Percentiles rank a stretch among this genome's conserved stretches.
Conservation (phyloP, 2,888 invertebrate species). For the Platycheirus albimanus region DNA sequence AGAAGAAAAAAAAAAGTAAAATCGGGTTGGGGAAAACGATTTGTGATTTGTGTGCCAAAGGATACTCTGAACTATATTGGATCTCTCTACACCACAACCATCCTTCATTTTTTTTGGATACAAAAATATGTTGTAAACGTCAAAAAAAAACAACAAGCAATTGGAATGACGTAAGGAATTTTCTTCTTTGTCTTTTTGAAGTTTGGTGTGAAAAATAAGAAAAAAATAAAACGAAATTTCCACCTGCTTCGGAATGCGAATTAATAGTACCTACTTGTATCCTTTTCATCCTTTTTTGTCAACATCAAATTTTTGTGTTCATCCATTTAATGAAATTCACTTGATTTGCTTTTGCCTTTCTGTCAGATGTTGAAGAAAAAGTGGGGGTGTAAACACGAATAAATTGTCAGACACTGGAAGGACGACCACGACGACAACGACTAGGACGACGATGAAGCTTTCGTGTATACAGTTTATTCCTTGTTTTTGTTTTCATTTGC, state of each 20-base stretch:
- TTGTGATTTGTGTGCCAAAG: slow-evolving; percentile 53
- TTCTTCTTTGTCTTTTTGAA: background rate
- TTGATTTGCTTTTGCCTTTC: slow-evolving; percentile 8
- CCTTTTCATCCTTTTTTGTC: background rate
- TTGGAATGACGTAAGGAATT: slow-evolving; percentile 71
- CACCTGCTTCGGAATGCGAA: background rate
- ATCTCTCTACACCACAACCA: slow-evolving; percentile 22
- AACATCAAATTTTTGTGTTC: slow-evolving; percentile 23
- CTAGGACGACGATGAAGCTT: slow-evolving; percentile 42
- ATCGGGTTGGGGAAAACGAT: slow-evolving; percentile 22
- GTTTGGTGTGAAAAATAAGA: slow-evolving; percentile 8
- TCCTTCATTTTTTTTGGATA: slow-evolving; percentile 54
- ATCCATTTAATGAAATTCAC: slow-evolving; percentile 34
- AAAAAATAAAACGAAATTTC: no score
- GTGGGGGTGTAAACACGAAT: slow-evolving; percentile 61
- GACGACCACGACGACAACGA: background rate
- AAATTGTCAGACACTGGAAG: slow-evolving; percentile 63
- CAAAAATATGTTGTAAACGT: slow-evolving; percentile 67
- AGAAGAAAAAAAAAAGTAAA: slow-evolving; percentile 17
- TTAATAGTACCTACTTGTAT: background rate
- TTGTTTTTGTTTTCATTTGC: slow-evolving; percentile 62
- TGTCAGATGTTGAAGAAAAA: slow-evolving; percentile 33
- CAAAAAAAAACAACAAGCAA: slow-evolving; percentile 56
- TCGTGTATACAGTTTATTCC: slow-evolving; percentile 41
- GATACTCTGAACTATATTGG: slow-evolving; percentile 49